A percentile compares a stretch with the other conserved stretches of the same genome.
Evolutionary conservation across 2,888 invertebrate species (phyloP).

Genomic region (Torymus aiolomorphi): DNA sequence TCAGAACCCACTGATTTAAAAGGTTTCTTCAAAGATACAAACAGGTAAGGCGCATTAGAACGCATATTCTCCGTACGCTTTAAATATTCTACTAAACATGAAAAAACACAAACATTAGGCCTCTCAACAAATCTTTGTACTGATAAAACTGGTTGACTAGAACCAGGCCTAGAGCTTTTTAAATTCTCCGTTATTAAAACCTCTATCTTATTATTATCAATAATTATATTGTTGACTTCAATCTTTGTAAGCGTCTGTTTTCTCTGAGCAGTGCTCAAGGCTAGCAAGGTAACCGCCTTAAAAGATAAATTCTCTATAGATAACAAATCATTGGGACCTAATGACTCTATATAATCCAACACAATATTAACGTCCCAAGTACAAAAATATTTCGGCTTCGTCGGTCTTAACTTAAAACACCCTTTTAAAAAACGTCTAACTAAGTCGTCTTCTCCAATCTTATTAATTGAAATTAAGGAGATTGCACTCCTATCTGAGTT

Average conservation of each 20-base stretch:
- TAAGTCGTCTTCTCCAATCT: background rate
- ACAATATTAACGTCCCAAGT: conserved; percentile 52
- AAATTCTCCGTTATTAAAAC: background rate
- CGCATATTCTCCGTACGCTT: too few relatives aligned
- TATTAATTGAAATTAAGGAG: background rate
- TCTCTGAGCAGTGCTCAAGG: conserved; percentile 16
- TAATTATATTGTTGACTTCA: background rate
- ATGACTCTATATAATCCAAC: background rate
- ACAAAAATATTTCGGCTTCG: conserved; percentile 29
- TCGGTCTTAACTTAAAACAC: background rate
- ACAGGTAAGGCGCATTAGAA: too few relatives aligned
- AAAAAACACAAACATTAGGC: too few relatives aligned
- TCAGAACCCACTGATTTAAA: too few relatives aligned
- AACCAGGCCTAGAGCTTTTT: background rate
- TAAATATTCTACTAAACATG: too few relatives aligned
- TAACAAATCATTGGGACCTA: background rate
- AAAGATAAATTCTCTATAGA: background rate
- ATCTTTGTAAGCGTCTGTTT: conserved; percentile 5
- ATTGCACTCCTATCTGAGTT: background rate
- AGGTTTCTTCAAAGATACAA: too few relatives aligned
- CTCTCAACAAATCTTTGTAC: too few relatives aligned
- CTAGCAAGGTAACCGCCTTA: background rate
- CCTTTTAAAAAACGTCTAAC: background rate
- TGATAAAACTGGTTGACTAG: too few relatives aligned
- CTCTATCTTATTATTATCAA: background rate